A percentile compares a stretch with the other conserved stretches of the same genome.
These are phyloP conservation scores for Cassiopea xamachana DNA, from an alignment of 30 jellyfish, hydroid and myxozoan genomes.

Conservation along the genomic window DNA sequence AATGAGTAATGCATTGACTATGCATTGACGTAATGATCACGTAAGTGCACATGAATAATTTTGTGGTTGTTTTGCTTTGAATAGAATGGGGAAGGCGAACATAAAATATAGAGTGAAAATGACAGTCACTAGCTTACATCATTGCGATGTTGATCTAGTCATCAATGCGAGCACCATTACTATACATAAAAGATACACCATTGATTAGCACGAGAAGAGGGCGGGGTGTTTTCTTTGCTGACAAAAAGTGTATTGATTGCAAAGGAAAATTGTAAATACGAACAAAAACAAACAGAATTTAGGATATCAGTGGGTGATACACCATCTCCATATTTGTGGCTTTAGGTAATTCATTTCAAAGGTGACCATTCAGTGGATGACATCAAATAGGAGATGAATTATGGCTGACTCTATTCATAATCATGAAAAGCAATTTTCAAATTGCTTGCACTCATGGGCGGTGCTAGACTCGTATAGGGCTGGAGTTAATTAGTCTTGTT, in stretches of 20 bases:
- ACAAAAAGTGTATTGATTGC: background rate
- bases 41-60: background rate
- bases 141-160: background rate
- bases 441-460: background rate
- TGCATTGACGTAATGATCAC: background rate
- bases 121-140: background rate
- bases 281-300: background rate
- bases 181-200: background rate
- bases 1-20: background rate
- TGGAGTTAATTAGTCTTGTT: background rate
- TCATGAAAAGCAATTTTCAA: background rate
- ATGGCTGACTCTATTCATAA: background rate
- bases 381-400: background rate
- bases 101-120: background rate
- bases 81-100: background rate
- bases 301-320: background rate
- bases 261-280: background rate
- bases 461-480: background rate
- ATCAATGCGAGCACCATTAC: conserved; percentile 1
- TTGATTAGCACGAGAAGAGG: background rate
- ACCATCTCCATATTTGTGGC: background rate
- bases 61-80: background rate
- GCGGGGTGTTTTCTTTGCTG: background rate
- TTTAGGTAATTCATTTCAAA: background rate
- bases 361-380: background rate